Conservation (phyloP, 2,888 invertebrate species). For the Patella ulyssiponensis region DNA sequence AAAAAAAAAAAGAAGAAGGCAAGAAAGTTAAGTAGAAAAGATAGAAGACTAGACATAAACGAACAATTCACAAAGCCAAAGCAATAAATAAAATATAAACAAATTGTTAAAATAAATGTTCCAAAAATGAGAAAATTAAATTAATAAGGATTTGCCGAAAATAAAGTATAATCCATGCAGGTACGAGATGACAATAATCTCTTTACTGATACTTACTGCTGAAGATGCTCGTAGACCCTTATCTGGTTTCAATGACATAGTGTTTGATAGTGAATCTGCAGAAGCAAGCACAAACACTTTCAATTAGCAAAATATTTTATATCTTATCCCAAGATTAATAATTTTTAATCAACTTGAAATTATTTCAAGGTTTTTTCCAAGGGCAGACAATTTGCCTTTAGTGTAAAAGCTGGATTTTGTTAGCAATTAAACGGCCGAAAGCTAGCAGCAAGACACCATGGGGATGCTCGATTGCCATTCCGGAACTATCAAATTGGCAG, state of each 20-base stretch:
- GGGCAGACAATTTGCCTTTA: too few species aligned
- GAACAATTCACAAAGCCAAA: not conserved
- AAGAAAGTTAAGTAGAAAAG: not conserved
- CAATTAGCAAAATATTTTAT: not conserved
- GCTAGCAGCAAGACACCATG: too few species aligned
- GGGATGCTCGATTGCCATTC: too few species aligned
- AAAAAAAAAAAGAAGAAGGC: not conserved
- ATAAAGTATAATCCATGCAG: not conserved
- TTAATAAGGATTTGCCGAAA: not conserved
- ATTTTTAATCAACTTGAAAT: too few species aligned
- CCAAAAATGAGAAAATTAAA: not conserved
- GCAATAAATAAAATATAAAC: not conserved
- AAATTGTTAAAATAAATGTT: not conserved
- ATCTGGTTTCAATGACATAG: not conserved
- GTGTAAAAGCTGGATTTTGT: too few species aligned
- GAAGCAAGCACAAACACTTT: constrained; percentile 19
- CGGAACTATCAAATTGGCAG: too few species aligned
- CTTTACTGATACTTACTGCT: constrained; percentile 21
- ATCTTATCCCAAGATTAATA: too few species aligned
- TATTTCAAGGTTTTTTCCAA: too few species aligned
- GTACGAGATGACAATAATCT: not conserved
- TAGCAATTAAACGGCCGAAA: too few species aligned
- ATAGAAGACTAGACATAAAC: not conserved
- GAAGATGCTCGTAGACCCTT: constrained; percentile 16
- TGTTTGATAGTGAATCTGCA: constrained; percentile 12